phyloP scores from a whole-genome alignment of 2,113 vertebrate genomes.

The Ictalurus punctatus region DNA sequence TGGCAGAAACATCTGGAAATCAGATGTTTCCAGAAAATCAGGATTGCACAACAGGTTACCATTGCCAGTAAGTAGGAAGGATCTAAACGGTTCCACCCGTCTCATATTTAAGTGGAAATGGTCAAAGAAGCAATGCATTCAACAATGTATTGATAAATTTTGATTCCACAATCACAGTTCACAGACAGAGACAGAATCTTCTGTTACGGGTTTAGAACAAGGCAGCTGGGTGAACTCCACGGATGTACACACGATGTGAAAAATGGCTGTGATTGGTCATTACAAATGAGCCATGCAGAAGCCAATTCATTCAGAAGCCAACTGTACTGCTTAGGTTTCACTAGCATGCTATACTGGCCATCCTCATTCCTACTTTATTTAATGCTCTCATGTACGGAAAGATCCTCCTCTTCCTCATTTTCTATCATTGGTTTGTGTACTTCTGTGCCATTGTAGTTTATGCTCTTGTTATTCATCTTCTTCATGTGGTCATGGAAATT shows the following conservation, averaged over 20 bases:
- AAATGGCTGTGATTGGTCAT: background rate
- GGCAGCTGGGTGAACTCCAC: background rate
- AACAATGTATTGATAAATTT: background rate
- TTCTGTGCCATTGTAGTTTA: background rate
- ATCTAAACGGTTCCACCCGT: background rate
- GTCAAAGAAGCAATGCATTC: background rate
- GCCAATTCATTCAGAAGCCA: background rate
- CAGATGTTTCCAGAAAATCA: constrained; percentile 14
- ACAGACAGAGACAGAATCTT: background rate
- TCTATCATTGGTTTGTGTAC: background rate
- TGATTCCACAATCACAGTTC: background rate
- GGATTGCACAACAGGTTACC: constrained; percentile 29
- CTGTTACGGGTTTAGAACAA: background rate
- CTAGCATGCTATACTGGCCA: background rate
- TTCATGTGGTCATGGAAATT: background rate
- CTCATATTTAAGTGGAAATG: background rate
- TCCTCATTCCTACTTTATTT: background rate
- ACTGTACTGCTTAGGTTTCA: background rate
- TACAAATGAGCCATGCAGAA: background rate
- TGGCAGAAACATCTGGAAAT: constrained; percentile 39
- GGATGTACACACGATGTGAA: background rate
- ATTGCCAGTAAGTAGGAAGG: constrained; percentile 19
- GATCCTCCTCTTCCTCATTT: background rate
- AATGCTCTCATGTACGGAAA: background rate
- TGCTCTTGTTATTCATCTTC: background rate